These are phyloP conservation scores for Polypterus senegalus DNA, from an alignment of 2,113 vertebrate species.

Conservation along the genomic window DNA sequence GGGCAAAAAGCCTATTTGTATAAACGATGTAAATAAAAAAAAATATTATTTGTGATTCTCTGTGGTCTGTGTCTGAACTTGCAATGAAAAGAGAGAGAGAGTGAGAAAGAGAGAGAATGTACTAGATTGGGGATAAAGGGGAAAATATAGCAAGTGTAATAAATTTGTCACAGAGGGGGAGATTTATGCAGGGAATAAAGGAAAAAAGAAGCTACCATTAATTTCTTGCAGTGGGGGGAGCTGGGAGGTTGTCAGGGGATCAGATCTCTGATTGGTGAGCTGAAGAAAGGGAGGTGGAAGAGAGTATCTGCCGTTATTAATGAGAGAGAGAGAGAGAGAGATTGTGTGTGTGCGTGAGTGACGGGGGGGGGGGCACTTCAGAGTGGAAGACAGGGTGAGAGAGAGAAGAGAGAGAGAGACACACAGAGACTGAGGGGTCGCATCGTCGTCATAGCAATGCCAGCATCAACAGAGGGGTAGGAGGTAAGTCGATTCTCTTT, in stretches of 20 bases:
- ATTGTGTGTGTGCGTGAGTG: not conserved
- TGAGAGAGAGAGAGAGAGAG: slow-evolving; percentile 15
- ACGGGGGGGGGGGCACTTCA: slow-evolving; percentile 4
- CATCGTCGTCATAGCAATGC: not conserved
- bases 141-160: not conserved
- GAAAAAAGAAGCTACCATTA: not conserved
- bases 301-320: not conserved
- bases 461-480: not conserved
- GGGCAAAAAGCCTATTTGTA: too few relatives aligned
- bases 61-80: too few relatives aligned
- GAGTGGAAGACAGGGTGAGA: slow-evolving; percentile 2
- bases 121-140: not conserved
- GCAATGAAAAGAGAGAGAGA: not conserved
- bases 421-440: not conserved
- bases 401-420: not conserved
- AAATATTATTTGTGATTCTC: too few relatives aligned
- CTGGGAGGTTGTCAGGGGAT: not conserved
- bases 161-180: not conserved
- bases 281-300: not conserved
- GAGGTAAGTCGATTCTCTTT: not conserved
- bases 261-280: slow-evolving; percentile 1
- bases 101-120: not conserved
- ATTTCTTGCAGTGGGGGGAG: not conserved
- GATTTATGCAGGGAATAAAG: not conserved
- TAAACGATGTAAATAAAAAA: too few relatives aligned